phyloP scores from a whole-genome alignment of 2,797 vertebrate genomes.

The Pampus argenteus region DNA sequence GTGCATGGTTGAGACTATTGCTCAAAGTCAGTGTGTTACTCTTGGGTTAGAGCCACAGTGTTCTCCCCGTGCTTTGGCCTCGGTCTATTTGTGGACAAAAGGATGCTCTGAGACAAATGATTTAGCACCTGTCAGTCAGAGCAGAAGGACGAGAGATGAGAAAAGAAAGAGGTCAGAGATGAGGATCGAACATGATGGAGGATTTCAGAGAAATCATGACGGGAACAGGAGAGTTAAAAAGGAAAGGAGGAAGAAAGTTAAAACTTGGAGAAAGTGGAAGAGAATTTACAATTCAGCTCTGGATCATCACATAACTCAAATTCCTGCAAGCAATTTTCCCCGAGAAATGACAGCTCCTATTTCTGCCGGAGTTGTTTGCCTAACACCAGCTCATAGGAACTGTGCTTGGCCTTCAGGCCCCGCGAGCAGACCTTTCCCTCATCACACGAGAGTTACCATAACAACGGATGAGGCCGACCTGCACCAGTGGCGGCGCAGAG shows the following conservation, averaged over 20 bases:
- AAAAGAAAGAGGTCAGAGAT: slow-evolving; percentile 67
- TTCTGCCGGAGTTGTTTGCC: slow-evolving; percentile 65
- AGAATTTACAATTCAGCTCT: slow-evolving; percentile 61
- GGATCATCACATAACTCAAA: slow-evolving; percentile 73
- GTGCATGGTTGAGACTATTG: slow-evolving; percentile 49
- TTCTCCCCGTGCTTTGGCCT: slow-evolving; percentile 64
- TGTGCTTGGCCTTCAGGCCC: slow-evolving; percentile 67
- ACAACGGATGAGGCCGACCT: slow-evolving; percentile 77
- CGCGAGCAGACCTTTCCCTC: slow-evolving; percentile 59
- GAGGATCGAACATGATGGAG: slow-evolving; percentile 55
- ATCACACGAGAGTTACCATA: slow-evolving; percentile 78
- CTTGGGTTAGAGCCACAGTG: slow-evolving; percentile 67
- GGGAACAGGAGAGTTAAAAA: slow-evolving; percentile 14
- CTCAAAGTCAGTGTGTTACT: slow-evolving; percentile 73
- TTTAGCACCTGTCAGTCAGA: slow-evolving; percentile 80
- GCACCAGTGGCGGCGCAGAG: slow-evolving; percentile 60
- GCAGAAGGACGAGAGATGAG: slow-evolving; percentile 73
- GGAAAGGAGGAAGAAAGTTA: slow-evolving; percentile 29
- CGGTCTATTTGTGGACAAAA: slow-evolving; percentile 77
- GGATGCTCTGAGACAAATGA: slow-evolving; percentile 78
- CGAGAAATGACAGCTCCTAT: slow-evolving; percentile 74
- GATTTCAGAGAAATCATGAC: slow-evolving; percentile 46
- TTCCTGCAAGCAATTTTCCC: slow-evolving; percentile 68
- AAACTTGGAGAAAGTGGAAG: slow-evolving; percentile 18
- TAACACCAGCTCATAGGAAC: slow-evolving; percentile 59